phyloP scores from a whole-genome alignment of 2,888 invertebrate species.

The Tenthredo amoena region DNA sequence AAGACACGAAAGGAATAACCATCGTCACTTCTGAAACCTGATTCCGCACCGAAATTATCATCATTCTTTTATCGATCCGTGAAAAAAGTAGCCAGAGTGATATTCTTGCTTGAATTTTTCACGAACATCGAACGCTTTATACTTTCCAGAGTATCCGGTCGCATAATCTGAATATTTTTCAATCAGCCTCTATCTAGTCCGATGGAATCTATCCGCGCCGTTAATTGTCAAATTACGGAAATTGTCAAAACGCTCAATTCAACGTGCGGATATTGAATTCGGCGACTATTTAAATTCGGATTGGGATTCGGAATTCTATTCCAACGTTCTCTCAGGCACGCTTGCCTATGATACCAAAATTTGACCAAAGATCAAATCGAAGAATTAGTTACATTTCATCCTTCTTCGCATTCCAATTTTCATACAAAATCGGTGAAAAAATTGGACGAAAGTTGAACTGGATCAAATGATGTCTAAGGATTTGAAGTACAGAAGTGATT shows the following conservation, averaged over 20 bases:
- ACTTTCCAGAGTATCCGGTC: background rate
- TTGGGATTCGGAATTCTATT: background rate
- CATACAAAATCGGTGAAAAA: background rate
- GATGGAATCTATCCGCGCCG: background rate
- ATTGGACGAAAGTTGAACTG: background rate
- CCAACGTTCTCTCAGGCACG: background rate
- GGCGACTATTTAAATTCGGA: constrained; percentile 5
- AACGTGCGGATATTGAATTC: constrained; percentile 5
- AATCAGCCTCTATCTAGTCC: background rate
- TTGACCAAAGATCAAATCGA: background rate
- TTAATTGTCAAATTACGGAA: constrained; percentile 8
- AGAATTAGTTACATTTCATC: background rate
- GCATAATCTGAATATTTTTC: constrained; percentile 9
- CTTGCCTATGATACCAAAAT: background rate
- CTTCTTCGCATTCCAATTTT: background rate
- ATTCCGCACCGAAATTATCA: background rate
- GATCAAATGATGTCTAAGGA: background rate
- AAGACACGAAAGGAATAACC: background rate
- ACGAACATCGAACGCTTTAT: background rate
- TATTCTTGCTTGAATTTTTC: background rate
- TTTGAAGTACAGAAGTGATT: background rate
- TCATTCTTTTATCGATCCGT: background rate
- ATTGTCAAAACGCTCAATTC: constrained; percentile 4
- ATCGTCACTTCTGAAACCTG: background rate
- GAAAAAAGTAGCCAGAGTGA: background rate